Evolutionary conservation across 2,113 vertebrate species (phyloP).

Genomic region (Albula goreensis): DNA sequence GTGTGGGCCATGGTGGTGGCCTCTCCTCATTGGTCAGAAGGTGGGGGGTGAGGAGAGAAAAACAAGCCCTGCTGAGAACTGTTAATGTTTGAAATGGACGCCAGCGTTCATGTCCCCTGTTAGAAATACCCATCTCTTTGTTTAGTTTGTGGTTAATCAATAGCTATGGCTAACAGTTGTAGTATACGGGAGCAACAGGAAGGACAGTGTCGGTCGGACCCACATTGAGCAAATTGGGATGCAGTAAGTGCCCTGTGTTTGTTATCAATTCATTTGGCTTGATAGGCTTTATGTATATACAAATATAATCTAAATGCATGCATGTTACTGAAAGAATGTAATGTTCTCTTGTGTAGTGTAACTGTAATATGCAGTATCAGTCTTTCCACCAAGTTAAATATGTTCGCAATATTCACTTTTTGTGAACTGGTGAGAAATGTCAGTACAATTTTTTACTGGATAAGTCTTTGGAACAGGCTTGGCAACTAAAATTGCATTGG

Average conservation of each 20-base stretch:
- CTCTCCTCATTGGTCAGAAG: slow-evolving; percentile 30
- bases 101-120: slow-evolving; percentile 22
- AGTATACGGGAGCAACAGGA: slow-evolving; percentile 55
- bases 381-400: background rate
- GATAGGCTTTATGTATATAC: background rate
- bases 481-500: too few species aligned
- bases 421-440: background rate
- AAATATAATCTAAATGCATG: background rate
- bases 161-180: slow-evolving; percentile 54
- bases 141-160: slow-evolving; percentile 79
- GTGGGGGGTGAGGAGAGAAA: background rate
- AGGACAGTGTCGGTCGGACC: slow-evolving; percentile 45
- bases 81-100: slow-evolving; percentile 51
- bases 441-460: background rate
- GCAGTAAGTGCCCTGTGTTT: slow-evolving; percentile 51
- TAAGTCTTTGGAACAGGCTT: background rate
- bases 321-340: background rate
- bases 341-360: background rate
- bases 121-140: slow-evolving; percentile 43
- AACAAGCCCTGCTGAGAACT: slow-evolving; percentile 14
- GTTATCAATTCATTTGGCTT: background rate
- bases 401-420: background rate
- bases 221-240: slow-evolving; percentile 33
- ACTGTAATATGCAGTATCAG: background rate
- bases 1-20: slow-evolving; percentile 20